Conservation (phyloP, 1,140 invertebrate genomes). For the Trypoxylus dichotomus region DNA sequence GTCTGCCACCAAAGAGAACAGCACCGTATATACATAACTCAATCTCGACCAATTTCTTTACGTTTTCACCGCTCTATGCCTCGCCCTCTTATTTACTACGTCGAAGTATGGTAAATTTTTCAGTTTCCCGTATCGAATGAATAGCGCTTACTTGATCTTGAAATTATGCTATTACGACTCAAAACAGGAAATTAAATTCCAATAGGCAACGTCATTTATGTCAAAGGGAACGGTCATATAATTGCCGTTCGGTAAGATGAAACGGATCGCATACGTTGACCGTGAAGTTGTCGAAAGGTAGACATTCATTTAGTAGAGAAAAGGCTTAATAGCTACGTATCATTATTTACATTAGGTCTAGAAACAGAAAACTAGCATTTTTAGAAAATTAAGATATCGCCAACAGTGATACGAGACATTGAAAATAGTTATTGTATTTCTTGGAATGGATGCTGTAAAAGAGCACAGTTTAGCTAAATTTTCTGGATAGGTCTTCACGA, state of each 20-base stretch:
- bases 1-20: not conserved
- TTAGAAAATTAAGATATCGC: too few relatives aligned
- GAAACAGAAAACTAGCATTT: too few relatives aligned
- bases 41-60: not conserved
- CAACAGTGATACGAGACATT: too few relatives aligned
- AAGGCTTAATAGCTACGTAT: not conserved
- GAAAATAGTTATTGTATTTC: too few relatives aligned
- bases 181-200: slow-evolving; percentile 15
- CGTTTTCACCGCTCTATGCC: not conserved
- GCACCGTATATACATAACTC: slow-evolving; percentile 5
- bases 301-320: not conserved
- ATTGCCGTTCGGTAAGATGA: slow-evolving; percentile 15
- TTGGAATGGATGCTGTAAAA: too few relatives aligned
- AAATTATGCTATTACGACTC: not conserved
- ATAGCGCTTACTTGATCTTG: not conserved
- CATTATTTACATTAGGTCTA: not conserved
- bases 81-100: slow-evolving; percentile 8
- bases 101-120: not conserved
- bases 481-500: too few relatives aligned
- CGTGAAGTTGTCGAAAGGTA: slow-evolving; percentile 3
- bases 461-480: too few relatives aligned
- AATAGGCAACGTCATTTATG: slow-evolving; percentile 2
- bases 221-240: slow-evolving; percentile 3
- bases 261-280: not conserved
- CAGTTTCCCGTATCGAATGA: not conserved